phyloP scores from a whole-genome alignment of 2,888 invertebrate genomes.

The Pseudeuparius sepicola region DNA sequence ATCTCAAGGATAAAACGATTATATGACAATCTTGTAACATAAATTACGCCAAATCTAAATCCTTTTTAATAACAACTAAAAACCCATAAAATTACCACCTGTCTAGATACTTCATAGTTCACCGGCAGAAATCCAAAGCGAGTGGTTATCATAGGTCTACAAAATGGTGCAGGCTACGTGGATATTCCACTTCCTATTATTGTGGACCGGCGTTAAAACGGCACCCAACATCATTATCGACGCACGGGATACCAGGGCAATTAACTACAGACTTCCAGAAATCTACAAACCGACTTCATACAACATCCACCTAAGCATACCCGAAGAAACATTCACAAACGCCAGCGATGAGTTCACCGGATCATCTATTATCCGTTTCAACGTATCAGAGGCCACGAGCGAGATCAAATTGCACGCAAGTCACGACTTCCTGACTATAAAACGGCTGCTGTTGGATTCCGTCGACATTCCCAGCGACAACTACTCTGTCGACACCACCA shows the following conservation, averaged over 20 bases:
- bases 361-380: constrained; percentile 14
- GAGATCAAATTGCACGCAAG: constrained; percentile 19
- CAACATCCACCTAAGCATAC: constrained; percentile 15
- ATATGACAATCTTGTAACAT: background rate
- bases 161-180: no score
- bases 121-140: no score
- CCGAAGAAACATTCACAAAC: constrained; percentile 14
- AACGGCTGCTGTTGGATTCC: constrained; percentile 8
- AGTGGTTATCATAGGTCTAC: no score
- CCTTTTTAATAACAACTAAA: no score
- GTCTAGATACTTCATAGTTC: no score
- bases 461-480: constrained; percentile 7
- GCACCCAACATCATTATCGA: constrained; percentile 2
- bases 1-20: no score
- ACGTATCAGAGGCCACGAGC: constrained; percentile 5
- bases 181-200: no score
- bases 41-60: background rate
- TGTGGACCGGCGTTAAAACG: no score
- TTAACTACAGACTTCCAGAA: constrained; percentile 17
- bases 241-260: background rate
- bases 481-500: constrained; percentile 16
- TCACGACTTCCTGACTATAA: constrained; percentile 19
- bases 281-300: constrained; percentile 17
- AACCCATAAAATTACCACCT: no score
- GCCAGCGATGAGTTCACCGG: constrained; percentile 16